Conservation (phyloP, 1,140 invertebrate species). For the Brachionus calyciflorus region DNA sequence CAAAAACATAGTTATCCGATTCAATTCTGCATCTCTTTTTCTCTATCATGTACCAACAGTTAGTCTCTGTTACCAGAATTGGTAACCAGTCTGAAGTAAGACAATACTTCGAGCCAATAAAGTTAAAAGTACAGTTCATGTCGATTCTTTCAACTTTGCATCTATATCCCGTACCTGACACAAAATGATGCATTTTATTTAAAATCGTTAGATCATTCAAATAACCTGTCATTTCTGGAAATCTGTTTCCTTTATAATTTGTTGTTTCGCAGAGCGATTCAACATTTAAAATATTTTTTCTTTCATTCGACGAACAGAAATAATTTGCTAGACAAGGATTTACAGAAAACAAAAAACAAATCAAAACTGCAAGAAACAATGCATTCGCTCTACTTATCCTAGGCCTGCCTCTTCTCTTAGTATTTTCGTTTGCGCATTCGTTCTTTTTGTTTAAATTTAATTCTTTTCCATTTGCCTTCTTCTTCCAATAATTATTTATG, state of each 20-base stretch:
- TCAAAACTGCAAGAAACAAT: no score
- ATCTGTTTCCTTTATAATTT: no score
- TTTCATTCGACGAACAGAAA: no score
- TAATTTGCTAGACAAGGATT: no score
- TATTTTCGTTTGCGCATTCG: no score
- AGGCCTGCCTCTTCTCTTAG: no score
- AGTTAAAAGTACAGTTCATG: neutral
- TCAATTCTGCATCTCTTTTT: neutral
- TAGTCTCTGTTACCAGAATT: neutral
- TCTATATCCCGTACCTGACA: neutral
- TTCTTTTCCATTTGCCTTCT: neutral
- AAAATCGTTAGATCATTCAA: neutral
- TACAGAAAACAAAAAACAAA: no score
- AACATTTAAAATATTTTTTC: no score
- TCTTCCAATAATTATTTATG: constrained; percentile 4
- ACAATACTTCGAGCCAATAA: neutral
- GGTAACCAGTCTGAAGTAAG: neutral
- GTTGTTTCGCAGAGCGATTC: no score
- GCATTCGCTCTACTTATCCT: no score
- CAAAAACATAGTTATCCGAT: neutral
- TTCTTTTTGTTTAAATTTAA: no score
- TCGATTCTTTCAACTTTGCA: neutral
- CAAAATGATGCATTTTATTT: neutral
- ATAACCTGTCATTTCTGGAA: no score
- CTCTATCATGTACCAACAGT: neutral